A percentile compares a stretch with the other conserved stretches of the same genome.
Evolutionary conservation across 2,797 vertebrate genomes (phyloP).

Genomic region (Mormyrops attenuatus): DNA sequence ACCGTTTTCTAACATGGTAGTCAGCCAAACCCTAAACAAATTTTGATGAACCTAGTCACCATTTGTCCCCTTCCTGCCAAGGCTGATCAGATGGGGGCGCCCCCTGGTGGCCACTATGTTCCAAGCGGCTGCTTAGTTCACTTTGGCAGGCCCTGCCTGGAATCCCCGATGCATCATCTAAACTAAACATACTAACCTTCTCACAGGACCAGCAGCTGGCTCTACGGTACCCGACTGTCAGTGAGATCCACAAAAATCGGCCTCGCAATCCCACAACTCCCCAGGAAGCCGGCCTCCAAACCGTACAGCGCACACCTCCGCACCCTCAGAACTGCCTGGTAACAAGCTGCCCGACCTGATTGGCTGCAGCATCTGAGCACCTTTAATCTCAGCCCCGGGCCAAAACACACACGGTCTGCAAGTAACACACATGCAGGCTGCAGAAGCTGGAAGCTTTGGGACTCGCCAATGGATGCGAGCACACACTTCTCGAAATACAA

Average conservation of each 20-base stretch:
- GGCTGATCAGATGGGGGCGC: not conserved
- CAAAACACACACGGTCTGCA: conserved; percentile 52
- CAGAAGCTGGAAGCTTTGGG: conserved; percentile 37
- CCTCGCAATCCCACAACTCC: not conserved
- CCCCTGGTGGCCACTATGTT: not conserved
- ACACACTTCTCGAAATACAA: not conserved
- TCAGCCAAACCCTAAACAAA: not conserved
- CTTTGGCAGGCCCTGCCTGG: not conserved
- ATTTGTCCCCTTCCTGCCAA: not conserved
- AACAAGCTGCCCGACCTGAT: conserved; percentile 60
- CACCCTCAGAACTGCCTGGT: conserved; percentile 61
- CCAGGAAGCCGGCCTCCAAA: conserved; percentile 9
- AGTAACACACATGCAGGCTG: conserved; percentile 38
- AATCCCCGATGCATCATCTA: not conserved
- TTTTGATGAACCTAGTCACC: not conserved
- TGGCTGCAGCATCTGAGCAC: conserved; percentile 55
- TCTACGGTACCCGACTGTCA: not conserved
- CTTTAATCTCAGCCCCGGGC: conserved; percentile 58
- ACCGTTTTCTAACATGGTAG: not conserved
- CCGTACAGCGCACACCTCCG: not conserved
- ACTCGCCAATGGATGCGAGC: not conserved
- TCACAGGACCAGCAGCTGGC: not conserved
- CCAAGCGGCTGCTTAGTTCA: not conserved
- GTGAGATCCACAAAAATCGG: conserved; percentile 60
- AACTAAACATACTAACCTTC: not conserved